Percentiles rank a stretch among this genome's conserved stretches.
These are phyloP conservation scores for Drosophila ficusphila DNA, from an alignment of 1,140 invertebrate species.

Conservation along the genomic window DNA sequence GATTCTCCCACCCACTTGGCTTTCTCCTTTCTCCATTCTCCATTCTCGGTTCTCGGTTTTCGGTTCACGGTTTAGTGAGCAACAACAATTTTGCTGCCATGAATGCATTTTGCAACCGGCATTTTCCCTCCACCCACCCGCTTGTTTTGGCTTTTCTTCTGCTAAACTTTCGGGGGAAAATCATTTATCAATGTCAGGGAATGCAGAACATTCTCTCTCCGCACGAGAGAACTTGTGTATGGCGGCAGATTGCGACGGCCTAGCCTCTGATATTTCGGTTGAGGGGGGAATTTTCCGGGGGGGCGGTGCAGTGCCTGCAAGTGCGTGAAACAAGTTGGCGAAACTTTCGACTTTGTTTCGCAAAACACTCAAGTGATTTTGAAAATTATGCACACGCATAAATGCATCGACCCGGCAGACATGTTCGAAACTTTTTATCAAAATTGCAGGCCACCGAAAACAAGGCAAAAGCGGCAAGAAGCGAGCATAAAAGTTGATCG, in stretches of 20 bases:
- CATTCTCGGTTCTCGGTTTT: slow-evolving; percentile 69
- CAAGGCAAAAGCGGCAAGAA: not conserved
- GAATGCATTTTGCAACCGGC: slow-evolving; percentile 51
- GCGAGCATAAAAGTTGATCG: slow-evolving; percentile 23
- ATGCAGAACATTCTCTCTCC: slow-evolving; percentile 69
- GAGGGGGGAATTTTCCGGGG: slow-evolving; percentile 3
- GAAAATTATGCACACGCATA: slow-evolving; percentile 80
- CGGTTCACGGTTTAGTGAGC: slow-evolving; percentile 79
- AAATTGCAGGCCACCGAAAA: slow-evolving; percentile 41
- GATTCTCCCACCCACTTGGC: too few relatives aligned
- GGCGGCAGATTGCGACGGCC: slow-evolving; percentile 47
- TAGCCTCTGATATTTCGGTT: slow-evolving; percentile 27
- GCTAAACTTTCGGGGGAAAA: slow-evolving; percentile 66
- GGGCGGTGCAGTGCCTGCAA: slow-evolving; percentile 21
- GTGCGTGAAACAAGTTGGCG: slow-evolving; percentile 60
- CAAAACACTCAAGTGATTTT: slow-evolving; percentile 73
- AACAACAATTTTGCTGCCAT: slow-evolving; percentile 75
- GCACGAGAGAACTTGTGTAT: slow-evolving; percentile 65
- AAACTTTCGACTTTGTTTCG: slow-evolving; percentile 78
- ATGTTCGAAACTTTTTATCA: slow-evolving; percentile 44
- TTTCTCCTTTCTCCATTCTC: too few relatives aligned
- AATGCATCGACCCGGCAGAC: slow-evolving; percentile 53
- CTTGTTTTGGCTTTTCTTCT: slow-evolving; percentile 63
- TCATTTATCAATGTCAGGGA: slow-evolving; percentile 82
- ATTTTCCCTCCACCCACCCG: not conserved